Evolutionary conservation across 2,113 vertebrate genomes (phyloP).

Genomic region (Microtus pennsylvanicus): DNA sequence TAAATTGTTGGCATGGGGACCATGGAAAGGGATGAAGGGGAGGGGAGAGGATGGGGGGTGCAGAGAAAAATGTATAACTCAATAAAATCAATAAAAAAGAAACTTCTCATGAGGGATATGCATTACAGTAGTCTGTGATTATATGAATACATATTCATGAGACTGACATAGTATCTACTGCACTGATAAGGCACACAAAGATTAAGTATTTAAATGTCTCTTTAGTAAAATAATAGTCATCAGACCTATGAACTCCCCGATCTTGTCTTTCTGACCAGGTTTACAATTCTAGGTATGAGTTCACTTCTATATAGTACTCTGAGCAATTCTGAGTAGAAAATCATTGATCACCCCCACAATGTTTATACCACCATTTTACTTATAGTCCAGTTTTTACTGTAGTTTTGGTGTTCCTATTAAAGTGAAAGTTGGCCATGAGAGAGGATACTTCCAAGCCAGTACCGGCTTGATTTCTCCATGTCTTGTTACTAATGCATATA

Average conservation of each 20-base stretch:
- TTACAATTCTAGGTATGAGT: background rate
- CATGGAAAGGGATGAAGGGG: too few species aligned
- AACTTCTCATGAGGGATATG: background rate
- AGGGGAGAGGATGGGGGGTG: too few species aligned
- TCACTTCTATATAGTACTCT: background rate
- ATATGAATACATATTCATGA: background rate
- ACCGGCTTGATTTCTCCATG: background rate
- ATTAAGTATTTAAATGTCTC: background rate
- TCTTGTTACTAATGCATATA: background rate
- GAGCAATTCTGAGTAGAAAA: background rate
- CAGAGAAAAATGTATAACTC: too few species aligned
- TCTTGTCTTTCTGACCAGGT: background rate
- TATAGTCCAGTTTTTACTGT: background rate
- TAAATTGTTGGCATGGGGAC: too few species aligned
- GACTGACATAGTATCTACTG: background rate
- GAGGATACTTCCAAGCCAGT: background rate
- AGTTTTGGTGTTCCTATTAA: background rate
- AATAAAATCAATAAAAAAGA: too few species aligned
- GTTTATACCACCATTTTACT: background rate
- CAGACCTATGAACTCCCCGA: background rate
- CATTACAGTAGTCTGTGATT: background rate
- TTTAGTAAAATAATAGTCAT: background rate
- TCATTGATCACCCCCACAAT: background rate
- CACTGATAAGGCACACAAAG: background rate
- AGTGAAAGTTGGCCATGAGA: background rate